Conservation (phyloP, 2,888 invertebrate genomes). For the Cryptosula pallasiana region DNA sequence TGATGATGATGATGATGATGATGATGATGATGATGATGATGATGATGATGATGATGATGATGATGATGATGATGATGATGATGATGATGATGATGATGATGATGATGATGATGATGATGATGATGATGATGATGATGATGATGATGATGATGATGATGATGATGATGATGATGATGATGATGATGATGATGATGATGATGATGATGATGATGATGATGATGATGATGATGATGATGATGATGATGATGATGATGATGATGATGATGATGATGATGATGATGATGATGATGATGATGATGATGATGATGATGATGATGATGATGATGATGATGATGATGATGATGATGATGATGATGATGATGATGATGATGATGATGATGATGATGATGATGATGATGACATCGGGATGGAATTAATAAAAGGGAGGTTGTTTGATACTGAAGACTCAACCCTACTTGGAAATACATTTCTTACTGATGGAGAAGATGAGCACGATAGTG, state of each 20-base stretch:
- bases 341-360: constrained; percentile 27
- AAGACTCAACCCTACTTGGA: too few species aligned
- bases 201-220: constrained; percentile 26
- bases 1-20: constrained; percentile 27
- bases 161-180: constrained; percentile 25
- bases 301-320: constrained; percentile 27
- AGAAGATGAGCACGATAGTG: too few species aligned
- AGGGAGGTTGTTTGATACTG: too few species aligned
- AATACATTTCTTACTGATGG: too few species aligned
- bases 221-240: constrained; percentile 26
- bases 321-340: constrained; percentile 27
- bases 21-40: constrained; percentile 27
- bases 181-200: constrained; percentile 26
- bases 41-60: constrained; percentile 24
- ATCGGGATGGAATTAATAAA: too few species aligned
- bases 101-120: background rate
- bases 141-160: constrained; percentile 18
- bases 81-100: constrained; percentile 27
- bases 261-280: constrained; percentile 25
- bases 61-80: constrained; percentile 23
- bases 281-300: constrained; percentile 27
- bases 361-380: constrained; percentile 26
- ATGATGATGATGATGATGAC: background rate
- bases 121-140: constrained; percentile 27
- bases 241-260: constrained; percentile 26